Evolutionary conservation across 2,113 vertebrate genomes (phyloP).

Genomic region (Dermatemys mawii): DNA sequence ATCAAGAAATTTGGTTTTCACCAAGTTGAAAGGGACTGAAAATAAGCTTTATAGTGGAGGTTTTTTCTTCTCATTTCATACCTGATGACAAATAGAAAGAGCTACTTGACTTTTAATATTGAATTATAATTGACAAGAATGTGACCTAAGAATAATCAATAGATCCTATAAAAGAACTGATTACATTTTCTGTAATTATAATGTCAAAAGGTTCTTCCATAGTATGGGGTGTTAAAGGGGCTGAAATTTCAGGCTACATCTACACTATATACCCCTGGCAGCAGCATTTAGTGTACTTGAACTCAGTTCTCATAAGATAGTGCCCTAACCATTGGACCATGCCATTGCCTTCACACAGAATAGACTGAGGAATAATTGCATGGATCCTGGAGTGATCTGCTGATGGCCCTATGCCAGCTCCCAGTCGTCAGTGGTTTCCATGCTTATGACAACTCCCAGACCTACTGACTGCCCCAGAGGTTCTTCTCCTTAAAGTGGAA

Average conservation of each 20-base stretch:
- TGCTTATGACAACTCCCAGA: background rate
- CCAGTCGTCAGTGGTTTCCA: rapidly evolving
- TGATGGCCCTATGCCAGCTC: background rate
- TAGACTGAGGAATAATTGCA: background rate
- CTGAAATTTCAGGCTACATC: background rate
- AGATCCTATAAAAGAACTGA: background rate
- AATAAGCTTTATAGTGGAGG: background rate
- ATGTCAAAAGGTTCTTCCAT: background rate
- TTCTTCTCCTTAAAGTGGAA: background rate
- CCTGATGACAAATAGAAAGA: background rate
- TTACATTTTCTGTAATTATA: background rate
- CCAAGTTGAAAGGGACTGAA: background rate
- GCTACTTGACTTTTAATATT: background rate
- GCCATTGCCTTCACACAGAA: background rate
- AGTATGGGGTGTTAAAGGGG: background rate
- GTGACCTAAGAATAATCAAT: background rate
- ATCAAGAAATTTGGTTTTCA: background rate
- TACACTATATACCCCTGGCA: background rate
- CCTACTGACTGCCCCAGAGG: background rate
- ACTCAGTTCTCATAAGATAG: background rate
- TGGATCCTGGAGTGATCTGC: background rate
- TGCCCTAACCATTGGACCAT: too few species aligned
- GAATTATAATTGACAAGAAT: background rate
- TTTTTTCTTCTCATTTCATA: background rate
- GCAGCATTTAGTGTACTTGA: background rate